Evolutionary conservation across 2,113 vertebrate genomes (phyloP).

Genomic region (Halichoeres trimaculatus): DNA sequence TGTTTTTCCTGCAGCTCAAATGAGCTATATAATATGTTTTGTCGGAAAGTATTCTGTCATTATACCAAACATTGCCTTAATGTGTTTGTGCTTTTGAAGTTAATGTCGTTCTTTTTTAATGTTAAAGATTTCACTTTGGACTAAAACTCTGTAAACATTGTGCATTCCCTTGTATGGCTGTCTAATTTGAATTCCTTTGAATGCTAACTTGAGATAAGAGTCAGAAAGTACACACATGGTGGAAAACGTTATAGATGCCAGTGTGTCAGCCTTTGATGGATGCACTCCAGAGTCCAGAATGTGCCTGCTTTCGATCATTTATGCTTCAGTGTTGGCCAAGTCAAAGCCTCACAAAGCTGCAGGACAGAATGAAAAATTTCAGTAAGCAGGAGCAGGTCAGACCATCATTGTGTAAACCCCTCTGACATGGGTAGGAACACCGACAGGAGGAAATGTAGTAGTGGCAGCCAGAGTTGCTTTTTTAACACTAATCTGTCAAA

Average conservation of each 20-base stretch:
- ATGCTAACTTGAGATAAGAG: constrained; percentile 26
- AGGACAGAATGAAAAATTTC: background rate
- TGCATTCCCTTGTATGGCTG: constrained; percentile 48
- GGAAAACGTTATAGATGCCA: constrained; percentile 33
- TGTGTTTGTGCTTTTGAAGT: background rate
- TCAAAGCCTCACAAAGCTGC: background rate
- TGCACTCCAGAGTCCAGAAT: background rate
- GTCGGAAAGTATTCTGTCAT: constrained; percentile 10
- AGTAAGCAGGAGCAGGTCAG: constrained; percentile 11
- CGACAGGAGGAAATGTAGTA: background rate
- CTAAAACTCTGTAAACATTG: background rate
- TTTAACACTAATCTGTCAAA: background rate
- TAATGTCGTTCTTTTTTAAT: background rate
- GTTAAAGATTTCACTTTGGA: constrained; percentile 6
- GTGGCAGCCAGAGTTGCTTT: background rate
- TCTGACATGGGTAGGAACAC: background rate
- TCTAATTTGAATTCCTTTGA: background rate
- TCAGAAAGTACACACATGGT: background rate
- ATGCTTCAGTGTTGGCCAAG: background rate
- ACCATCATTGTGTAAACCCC: background rate
- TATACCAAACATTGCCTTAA: background rate
- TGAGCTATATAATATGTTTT: background rate
- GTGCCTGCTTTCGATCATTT: constrained; percentile 41
- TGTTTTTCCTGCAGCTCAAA: background rate
- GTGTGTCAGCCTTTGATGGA: constrained; percentile 7